Percentiles rank a stretch among this genome's conserved stretches.
These are phyloP conservation scores for Spea hammondii DNA, from an alignment of 2,797 vertebrate genomes.

Conservation along the genomic window DNA sequence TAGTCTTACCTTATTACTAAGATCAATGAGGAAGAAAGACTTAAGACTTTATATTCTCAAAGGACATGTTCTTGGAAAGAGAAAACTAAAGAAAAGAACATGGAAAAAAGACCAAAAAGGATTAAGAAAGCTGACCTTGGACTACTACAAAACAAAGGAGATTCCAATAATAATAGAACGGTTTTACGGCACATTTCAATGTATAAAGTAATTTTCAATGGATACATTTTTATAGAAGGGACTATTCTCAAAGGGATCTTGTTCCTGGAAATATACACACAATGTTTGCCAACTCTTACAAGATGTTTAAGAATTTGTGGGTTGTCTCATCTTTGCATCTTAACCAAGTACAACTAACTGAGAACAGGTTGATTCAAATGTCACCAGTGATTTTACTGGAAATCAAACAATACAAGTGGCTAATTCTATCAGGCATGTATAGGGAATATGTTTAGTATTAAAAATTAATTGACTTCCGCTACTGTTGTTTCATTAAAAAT, in stretches of 20 bases:
- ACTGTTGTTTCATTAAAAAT: neutral
- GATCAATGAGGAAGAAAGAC: neutral
- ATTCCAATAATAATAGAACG: slow-evolving; percentile 1
- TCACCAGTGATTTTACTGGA: neutral
- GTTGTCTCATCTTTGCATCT: neutral
- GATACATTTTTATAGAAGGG: neutral
- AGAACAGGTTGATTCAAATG: neutral
- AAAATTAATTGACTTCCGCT: neutral
- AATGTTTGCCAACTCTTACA: slow-evolving; percentile 1
- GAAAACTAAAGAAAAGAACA: neutral
- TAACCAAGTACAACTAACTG: neutral
- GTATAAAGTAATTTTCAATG: neutral
- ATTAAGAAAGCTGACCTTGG: neutral
- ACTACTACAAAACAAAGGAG: neutral
- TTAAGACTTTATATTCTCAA: neutral
- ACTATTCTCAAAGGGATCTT: neutral
- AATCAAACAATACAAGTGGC: neutral
- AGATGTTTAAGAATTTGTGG: slow-evolving; percentile 8
- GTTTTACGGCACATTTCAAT: neutral
- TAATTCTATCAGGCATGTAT: neutral
- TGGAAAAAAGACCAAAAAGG: neutral
- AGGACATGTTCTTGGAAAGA: slow-evolving; percentile 1
- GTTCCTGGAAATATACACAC: neutral
- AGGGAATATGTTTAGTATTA: neutral
- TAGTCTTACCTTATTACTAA: neutral